Percentiles rank a stretch among this genome's conserved stretches.
Evolutionary conservation across 2,888 invertebrate genomes (phyloP).

Genomic region (Prosapia bicincta): DNA sequence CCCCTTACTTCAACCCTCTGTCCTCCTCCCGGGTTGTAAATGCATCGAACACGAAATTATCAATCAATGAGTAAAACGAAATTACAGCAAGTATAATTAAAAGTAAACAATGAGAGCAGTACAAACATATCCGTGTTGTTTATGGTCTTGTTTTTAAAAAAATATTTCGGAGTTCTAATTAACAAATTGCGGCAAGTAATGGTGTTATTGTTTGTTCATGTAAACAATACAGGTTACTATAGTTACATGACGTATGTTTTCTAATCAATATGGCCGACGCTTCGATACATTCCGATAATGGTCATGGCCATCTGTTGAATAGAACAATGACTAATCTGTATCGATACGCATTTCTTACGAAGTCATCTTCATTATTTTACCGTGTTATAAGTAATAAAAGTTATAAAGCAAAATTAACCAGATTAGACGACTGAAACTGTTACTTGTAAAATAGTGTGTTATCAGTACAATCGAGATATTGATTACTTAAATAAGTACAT

Average conservation of each 20-base stretch:
- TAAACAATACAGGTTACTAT: background rate
- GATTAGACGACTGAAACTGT: too few species aligned
- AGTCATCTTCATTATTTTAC: too few species aligned
- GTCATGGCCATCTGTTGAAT: background rate
- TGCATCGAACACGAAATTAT: background rate
- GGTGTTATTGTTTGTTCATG: background rate
- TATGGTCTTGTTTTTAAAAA: background rate
- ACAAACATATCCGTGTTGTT: background rate
- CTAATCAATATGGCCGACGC: background rate
- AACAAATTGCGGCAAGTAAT: background rate
- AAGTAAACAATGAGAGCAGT: background rate
- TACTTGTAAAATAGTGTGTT: too few species aligned
- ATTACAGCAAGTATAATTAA: background rate
- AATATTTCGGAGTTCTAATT: background rate
- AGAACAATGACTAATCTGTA: too few species aligned
- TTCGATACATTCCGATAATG: background rate
- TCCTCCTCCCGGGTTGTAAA: background rate
- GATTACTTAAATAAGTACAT: too few species aligned
- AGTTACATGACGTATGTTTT: background rate
- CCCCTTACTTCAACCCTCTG: background rate
- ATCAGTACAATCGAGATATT: too few species aligned
- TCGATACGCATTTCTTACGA: too few species aligned
- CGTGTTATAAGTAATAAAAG: too few species aligned
- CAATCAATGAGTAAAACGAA: background rate
- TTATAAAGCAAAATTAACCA: too few species aligned